Percentiles rank a stretch among this genome's conserved stretches.
Evolutionary conservation across 2,113 vertebrate genomes (phyloP).

Genomic region (Paratilapia polleni): DNA sequence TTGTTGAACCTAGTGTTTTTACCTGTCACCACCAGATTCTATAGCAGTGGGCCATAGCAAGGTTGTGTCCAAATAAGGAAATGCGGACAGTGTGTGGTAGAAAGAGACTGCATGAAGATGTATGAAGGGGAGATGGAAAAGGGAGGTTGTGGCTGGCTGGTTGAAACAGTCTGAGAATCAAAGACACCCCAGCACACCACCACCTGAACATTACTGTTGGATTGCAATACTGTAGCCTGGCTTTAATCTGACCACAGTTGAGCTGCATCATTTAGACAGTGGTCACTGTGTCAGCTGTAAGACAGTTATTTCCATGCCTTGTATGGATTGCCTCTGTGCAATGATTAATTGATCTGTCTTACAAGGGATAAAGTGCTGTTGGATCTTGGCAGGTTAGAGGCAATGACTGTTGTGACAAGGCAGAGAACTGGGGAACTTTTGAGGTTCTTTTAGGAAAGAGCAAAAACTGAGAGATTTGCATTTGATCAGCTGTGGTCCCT

Average conservation of each 20-base stretch:
- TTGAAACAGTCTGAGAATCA: slow-evolving; percentile 15
- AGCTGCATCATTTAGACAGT: neutral
- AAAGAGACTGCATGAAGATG: slow-evolving; percentile 6
- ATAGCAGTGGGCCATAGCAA: neutral
- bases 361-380: neutral
- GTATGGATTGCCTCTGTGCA: neutral
- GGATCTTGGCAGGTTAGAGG: slow-evolving; percentile 27
- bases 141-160: slow-evolving; percentile 3
- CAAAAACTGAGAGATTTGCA: neutral
- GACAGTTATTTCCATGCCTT: slow-evolving; percentile 34
- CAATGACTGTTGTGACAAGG: neutral
- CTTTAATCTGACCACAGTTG: slow-evolving; percentile 1
- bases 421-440: slow-evolving; percentile 7
- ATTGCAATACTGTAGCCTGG: neutral
- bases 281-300: neutral
- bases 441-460: slow-evolving; percentile 21
- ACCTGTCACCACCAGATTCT: slow-evolving; percentile 18
- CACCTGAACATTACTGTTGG: neutral
- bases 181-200: neutral
- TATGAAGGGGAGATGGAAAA: slow-evolving; percentile 7
- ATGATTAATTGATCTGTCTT: slow-evolving; percentile 22
- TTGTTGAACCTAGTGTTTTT: slow-evolving; percentile 4
- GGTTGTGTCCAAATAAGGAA: slow-evolving; percentile 48
- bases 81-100: neutral
- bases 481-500: neutral